These are phyloP conservation scores for Empidonax alnorum DNA, from an alignment of 2,113 vertebrate species.

Conservation along the genomic window DNA sequence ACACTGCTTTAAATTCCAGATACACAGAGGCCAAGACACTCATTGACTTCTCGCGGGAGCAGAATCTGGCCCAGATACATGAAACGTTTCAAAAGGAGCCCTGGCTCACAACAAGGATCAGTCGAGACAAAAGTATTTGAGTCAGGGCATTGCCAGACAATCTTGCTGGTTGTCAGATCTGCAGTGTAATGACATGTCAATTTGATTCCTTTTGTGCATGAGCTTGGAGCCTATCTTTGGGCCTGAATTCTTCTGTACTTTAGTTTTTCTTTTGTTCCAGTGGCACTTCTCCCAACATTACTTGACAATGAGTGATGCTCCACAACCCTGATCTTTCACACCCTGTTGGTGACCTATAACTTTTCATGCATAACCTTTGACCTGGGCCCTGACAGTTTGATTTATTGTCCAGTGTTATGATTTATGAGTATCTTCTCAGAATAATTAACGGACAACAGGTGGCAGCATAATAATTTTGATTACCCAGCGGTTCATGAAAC, in stretches of 20 bases:
- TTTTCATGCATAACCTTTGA: constrained; percentile 90
- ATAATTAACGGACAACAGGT: constrained; percentile 99
- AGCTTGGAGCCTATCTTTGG: constrained; percentile 77
- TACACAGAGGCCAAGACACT: background rate
- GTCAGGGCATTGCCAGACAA: constrained; percentile 75
- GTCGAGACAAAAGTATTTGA: constrained; percentile 44
- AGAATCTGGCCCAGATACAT: constrained; percentile 51
- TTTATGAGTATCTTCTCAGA: constrained; percentile 99
- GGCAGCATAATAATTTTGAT: constrained; percentile 90
- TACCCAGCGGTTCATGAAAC: constrained; percentile 86
- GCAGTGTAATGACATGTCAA: constrained; percentile 90
- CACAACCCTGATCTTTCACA: constrained; percentile 89
- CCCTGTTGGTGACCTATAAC: constrained; percentile 92
- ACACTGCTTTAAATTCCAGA: constrained; percentile 11
- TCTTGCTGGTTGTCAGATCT: constrained; percentile 78
- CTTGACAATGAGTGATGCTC: constrained; percentile 97
- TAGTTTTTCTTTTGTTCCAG: constrained; percentile 89
- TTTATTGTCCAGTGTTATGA: constrained; percentile 99
- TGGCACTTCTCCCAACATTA: constrained; percentile 88
- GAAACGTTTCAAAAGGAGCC: constrained; percentile 61
- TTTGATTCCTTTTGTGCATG: constrained; percentile 86
- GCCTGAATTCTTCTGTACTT: constrained; percentile 87
- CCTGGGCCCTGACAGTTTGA: constrained; percentile 96
- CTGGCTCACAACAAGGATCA: constrained; percentile 75
- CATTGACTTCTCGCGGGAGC: constrained; percentile 7